Evolutionary conservation across 2,113 vertebrate species (phyloP), one percentile per base, ranked within the genome.

Genomic region (Stercorarius parasiticus): DNA sequence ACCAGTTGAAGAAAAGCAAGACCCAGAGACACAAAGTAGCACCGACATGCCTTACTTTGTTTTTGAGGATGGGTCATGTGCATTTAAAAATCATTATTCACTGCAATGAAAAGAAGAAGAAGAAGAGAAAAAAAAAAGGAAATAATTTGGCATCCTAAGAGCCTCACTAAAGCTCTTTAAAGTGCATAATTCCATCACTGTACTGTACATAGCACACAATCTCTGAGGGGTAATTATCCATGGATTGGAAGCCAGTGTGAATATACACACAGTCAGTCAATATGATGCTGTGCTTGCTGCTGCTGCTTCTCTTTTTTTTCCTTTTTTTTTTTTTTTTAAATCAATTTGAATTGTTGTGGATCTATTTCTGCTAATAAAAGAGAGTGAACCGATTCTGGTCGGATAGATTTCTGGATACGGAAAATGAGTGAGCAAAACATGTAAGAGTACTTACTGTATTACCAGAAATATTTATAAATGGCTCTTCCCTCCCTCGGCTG

Each of bases 381-480:
- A 96, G 87, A 97, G 86, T 85, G 92, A 91, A 87, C 93, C 32
- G 72, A 95, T 96, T 97, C 93, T 95, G 94, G 93, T 96, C 47
- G 59, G 90, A 97, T 95, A 95, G 95, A 97, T 94, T 93, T 96
- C 94, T 94, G 93, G 91, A 93, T 96, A 96, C 91, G 93, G 96
- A 97, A 94, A 97, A 88, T 94, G 92, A 94, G 94, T 36, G 94
- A 97, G 90, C 95, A 92, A 92, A 95, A 92, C 89, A 97, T 94
- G 94, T 90, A 82, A 96, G 89, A 96, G 94, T 97, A 96, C 95
- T 95, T 97, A 97, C 96, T 96, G 96, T 95, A 96, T 97, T 96
- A 97, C 96, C 95, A 97, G 95, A 97, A 97, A 96, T 96, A 97
- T 93, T 96, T 97, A 97, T 97, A 97, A 97, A 95, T 88, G 89